Percentiles rank a stretch among this genome's conserved stretches.
These are phyloP conservation scores for Samia ricini DNA, from an alignment of 1,140 invertebrate species.

Conservation along the genomic window DNA sequence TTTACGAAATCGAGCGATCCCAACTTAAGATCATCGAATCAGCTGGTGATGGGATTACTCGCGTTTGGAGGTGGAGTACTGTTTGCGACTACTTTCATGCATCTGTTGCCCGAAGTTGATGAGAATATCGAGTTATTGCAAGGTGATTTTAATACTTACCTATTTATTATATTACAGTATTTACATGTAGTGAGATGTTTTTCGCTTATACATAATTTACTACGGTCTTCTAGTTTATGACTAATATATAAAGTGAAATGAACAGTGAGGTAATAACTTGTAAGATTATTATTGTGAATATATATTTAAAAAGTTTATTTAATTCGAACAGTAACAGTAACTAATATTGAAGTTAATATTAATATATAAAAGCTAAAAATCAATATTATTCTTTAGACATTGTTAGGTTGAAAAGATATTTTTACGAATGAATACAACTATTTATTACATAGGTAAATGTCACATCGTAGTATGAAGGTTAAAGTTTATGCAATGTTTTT, in stretches of 20 bases:
- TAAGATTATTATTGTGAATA: no score
- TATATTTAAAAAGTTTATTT: no score
- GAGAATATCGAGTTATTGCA: constrained; percentile 82
- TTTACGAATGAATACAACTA: no score
- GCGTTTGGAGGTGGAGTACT: constrained; percentile 95
- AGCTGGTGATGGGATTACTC: constrained; percentile 77
- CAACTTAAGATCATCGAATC: constrained; percentile 70
- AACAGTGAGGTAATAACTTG: background rate
- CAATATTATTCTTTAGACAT: no score
- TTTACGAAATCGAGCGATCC: constrained; percentile 55
- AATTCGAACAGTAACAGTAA: no score
- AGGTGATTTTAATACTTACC: constrained; percentile 39
- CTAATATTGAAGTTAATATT: no score
- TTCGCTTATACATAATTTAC: background rate
- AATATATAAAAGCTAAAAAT: no score
- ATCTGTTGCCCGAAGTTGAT: constrained; percentile 92
- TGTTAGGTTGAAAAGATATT: no score
- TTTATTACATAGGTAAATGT: no score
- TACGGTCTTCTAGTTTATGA: background rate
- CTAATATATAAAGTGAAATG: background rate
- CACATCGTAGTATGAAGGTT: background rate
- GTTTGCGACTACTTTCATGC: constrained; percentile 92
- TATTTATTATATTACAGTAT: background rate
- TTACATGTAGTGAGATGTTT: background rate
- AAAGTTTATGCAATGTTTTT: background rate